Evolutionary conservation across 2,888 invertebrate genomes (phyloP).

Genomic region (Dusona sp.): DNA sequence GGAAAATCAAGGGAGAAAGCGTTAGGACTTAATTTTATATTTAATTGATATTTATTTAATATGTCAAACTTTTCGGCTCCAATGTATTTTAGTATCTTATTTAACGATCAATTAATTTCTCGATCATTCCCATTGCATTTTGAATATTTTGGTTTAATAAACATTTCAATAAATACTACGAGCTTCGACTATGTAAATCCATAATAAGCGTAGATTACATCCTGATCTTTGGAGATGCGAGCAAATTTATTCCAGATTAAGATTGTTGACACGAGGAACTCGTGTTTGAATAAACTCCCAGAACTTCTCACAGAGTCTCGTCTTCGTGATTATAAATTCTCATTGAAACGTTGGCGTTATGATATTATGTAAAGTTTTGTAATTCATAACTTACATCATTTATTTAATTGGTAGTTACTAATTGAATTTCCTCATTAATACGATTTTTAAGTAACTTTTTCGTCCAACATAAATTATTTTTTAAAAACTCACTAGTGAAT

Average conservation of each 20-base stretch:
- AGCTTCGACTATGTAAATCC: neutral
- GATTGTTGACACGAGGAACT: neutral
- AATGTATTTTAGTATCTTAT: too few species aligned
- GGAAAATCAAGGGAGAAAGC: neutral
- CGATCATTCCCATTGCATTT: neutral
- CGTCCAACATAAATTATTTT: neutral
- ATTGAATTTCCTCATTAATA: neutral
- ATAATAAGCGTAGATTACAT: constrained; percentile 11
- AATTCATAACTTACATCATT: neutral
- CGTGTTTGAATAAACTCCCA: constrained; percentile 8
- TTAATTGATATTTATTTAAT: neutral
- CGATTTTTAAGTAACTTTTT: neutral
- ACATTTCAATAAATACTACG: neutral
- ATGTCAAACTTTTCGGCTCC: neutral
- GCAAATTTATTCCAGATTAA: constrained; percentile 26
- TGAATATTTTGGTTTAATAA: neutral
- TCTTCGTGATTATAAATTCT: neutral
- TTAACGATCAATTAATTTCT: neutral
- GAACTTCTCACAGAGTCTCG: neutral
- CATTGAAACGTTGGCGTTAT: neutral
- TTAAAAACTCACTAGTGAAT: neutral
- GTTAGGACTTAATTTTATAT: neutral
- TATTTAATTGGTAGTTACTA: neutral
- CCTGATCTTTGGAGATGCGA: neutral
- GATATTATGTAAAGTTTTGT: neutral